Conservation (phyloP, 1,140 invertebrate species). For the Pinna nobilis region DNA sequence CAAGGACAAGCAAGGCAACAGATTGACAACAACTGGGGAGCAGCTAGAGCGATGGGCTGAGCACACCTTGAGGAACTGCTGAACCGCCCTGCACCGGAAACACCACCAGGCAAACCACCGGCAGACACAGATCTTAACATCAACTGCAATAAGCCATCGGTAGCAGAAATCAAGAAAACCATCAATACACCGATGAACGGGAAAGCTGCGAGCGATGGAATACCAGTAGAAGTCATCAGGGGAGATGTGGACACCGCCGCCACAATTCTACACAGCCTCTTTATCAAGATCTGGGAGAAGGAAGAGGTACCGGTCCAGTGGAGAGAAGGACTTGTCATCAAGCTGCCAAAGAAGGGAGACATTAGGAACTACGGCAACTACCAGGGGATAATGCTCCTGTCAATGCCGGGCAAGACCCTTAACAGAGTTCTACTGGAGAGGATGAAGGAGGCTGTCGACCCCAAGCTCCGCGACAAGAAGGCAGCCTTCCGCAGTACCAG, state of each 20-base stretch:
- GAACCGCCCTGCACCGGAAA: slow-evolving; percentile 30
- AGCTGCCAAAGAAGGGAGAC: slow-evolving; percentile 46
- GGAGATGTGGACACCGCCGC: slow-evolving; percentile 1
- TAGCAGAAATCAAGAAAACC: slow-evolving; percentile 16
- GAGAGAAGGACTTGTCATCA: slow-evolving; percentile 29
- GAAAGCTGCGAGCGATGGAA: slow-evolving; percentile 5
- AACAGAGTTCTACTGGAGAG: too few species aligned
- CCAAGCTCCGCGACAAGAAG: slow-evolving; percentile 27
- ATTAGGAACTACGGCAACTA: slow-evolving; percentile 47
- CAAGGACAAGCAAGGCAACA: slow-evolving; percentile 28
- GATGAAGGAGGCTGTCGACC: slow-evolving; percentile 24
- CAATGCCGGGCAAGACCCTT: slow-evolving; percentile 43
- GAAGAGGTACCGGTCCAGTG: slow-evolving; percentile 34
- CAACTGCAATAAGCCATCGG: background rate
- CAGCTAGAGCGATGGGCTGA: slow-evolving; percentile 41
- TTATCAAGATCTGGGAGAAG: slow-evolving; percentile 25
- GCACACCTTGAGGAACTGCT: slow-evolving; percentile 40
- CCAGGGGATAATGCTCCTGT: slow-evolving; percentile 53
- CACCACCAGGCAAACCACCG: background rate
- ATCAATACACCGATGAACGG: slow-evolving; percentile 16
- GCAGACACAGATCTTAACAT: slow-evolving; percentile 17
- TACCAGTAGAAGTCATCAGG: slow-evolving; percentile 19
- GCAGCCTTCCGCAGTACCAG: slow-evolving; percentile 28
- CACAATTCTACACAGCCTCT: background rate
- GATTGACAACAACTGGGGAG: slow-evolving; percentile 1